A percentile compares a stretch with the other conserved stretches of the same genome.
Conservation (phyloP, 2,797 vertebrate genomes). For the Capromys pilorides region DNA sequence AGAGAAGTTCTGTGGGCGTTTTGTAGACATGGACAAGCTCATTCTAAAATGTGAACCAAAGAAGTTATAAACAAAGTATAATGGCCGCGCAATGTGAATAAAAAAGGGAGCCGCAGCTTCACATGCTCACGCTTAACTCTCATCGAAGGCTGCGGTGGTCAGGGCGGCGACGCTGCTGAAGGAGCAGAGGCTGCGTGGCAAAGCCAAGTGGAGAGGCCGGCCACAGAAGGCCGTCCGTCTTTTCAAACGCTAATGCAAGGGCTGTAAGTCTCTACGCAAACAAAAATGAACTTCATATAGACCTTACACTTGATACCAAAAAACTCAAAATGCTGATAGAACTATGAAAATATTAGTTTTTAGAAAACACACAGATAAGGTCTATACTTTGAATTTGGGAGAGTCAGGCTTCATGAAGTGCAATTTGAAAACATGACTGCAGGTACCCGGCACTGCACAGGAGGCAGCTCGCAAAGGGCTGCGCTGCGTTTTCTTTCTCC, state of each 20-base stretch:
- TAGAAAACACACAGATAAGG: not conserved
- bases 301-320: not conserved
- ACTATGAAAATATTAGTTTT: not conserved
- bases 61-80: not conserved
- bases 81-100: not conserved
- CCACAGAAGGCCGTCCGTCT: not conserved
- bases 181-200: not conserved
- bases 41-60: not conserved
- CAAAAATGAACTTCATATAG: not conserved
- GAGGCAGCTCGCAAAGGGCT: not conserved
- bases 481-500: not conserved
- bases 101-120: not conserved
- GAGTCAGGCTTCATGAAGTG: not conserved
- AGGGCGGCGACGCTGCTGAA: not conserved
- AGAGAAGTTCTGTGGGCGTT: not conserved
- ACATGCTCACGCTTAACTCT: not conserved
- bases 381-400: not conserved
- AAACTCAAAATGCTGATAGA: not conserved
- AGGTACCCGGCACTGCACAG: not conserved
- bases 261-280: not conserved
- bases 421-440: not conserved
- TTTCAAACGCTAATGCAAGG: not conserved
- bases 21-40: not conserved
- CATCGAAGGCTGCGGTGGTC: no score
- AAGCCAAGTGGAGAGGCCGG: not conserved